These are phyloP conservation scores for Nyleta sp. DNA, from an alignment of 2,888 invertebrate genomes.

Conservation along the genomic window DNA sequence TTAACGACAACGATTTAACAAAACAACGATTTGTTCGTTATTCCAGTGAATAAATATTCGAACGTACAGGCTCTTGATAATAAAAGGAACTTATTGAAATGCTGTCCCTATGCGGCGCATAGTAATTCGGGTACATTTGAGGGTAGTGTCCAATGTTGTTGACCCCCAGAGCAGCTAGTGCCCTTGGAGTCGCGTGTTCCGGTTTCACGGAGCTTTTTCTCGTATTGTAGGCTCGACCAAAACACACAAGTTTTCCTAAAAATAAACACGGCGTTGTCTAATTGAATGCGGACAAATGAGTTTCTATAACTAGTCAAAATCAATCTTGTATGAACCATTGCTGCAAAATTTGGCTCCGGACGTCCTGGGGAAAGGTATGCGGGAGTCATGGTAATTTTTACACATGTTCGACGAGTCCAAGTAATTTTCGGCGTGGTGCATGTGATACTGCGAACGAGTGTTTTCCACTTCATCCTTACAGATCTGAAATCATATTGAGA, in stretches of 20 bases:
- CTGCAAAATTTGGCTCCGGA: slow-evolving; percentile 97
- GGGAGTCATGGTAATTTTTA: slow-evolving; percentile 86
- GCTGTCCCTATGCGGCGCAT: slow-evolving; percentile 75
- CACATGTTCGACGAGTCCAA: slow-evolving; percentile 77
- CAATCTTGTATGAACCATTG: slow-evolving; percentile 85
- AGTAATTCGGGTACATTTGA: slow-evolving; percentile 83
- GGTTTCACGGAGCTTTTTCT: slow-evolving; percentile 88
- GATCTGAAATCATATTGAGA: slow-evolving; percentile 57
- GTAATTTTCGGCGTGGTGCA: slow-evolving; percentile 77
- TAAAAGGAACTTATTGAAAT: slow-evolving; percentile 90
- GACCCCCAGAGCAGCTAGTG: slow-evolving; percentile 88
- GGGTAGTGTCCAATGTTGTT: slow-evolving; percentile 83
- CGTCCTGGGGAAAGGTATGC: slow-evolving; percentile 96
- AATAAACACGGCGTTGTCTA: too few species aligned
- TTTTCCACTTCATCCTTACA: slow-evolving; percentile 79
- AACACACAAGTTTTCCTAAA: slow-evolving; percentile 90
- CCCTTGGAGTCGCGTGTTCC: slow-evolving; percentile 91
- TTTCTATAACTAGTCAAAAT: too few species aligned
- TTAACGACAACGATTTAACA: too few species aligned
- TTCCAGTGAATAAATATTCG: too few species aligned
- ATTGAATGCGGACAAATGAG: too few species aligned
- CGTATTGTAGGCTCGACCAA: slow-evolving; percentile 89
- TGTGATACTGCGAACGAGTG: slow-evolving; percentile 76
- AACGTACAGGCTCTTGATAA: slow-evolving; percentile 88
- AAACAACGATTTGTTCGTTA: too few species aligned